A percentile compares a stretch with the other conserved stretches of the same genome.
These are phyloP conservation scores for Python bivittatus DNA, from an alignment of 2,113 vertebrate genomes.

Conservation along the genomic window DNA sequence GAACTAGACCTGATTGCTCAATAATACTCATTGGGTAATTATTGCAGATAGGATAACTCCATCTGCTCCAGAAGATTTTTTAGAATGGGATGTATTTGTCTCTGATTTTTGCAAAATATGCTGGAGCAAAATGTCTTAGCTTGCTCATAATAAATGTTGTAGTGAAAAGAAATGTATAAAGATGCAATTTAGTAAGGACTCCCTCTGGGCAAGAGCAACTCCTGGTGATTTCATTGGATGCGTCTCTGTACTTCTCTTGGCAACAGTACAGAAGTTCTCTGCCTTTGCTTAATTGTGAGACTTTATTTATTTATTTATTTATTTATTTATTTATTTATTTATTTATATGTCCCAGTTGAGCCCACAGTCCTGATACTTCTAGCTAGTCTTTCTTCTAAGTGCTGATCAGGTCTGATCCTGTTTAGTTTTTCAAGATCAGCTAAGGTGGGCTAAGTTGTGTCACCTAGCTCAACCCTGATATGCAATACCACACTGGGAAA, in stretches of 20 bases:
- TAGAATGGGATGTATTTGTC: neutral
- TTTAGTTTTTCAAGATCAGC: neutral
- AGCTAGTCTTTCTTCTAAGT: neutral
- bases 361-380: neutral
- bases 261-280: neutral
- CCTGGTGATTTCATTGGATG: neutral
- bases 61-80: neutral
- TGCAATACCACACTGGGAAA: too few relatives aligned
- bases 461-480: neutral
- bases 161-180: neutral
- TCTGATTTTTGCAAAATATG: neutral
- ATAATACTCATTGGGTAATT: neutral
- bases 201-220: neutral
- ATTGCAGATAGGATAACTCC: neutral
- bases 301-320: neutral
- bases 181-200: neutral
- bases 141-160: neutral
- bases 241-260: neutral
- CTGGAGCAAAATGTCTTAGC: neutral
- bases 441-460: neutral
- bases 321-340: too few relatives aligned
- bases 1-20: neutral
- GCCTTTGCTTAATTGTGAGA: neutral
- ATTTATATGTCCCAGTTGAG: neutral
- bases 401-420: neutral